A percentile compares a stretch with the other conserved stretches of the same genome.
These are phyloP conservation scores for Pelmatolapia mariae DNA, from an alignment of 2,113 vertebrate genomes.

Conservation along the genomic window DNA sequence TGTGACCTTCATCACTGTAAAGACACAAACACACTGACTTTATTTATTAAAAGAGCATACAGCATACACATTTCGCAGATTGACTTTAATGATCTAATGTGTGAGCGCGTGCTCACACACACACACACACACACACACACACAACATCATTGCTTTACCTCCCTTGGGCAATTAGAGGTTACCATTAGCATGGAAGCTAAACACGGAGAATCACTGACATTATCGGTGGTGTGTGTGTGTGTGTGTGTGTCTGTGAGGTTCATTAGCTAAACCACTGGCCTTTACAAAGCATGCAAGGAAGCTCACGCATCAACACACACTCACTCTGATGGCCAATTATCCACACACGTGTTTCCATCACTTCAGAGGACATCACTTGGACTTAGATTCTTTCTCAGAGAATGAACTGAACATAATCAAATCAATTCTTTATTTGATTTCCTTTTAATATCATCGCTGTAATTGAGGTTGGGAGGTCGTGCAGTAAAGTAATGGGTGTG, in stretches of 20 bases:
- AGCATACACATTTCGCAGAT: background rate
- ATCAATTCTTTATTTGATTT: background rate
- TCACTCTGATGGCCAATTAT: background rate
- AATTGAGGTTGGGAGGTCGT: background rate
- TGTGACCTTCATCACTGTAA: background rate
- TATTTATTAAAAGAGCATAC: background rate
- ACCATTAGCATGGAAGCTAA: background rate
- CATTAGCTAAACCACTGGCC: slow-evolving; percentile 35
- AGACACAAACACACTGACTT: background rate
- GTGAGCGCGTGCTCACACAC: background rate
- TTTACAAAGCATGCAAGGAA: slow-evolving; percentile 9
- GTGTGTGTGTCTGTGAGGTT: background rate
- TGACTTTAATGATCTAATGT: background rate
- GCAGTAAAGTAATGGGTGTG: background rate
- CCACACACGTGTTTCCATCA: background rate
- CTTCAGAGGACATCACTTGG: background rate
- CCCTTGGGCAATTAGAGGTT: background rate
- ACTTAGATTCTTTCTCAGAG: background rate
- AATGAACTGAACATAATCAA: background rate
- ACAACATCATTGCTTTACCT: background rate
- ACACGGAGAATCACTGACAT: background rate
- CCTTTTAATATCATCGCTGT: background rate
- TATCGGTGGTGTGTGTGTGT: background rate
- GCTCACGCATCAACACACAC: background rate
- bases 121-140: background rate